A percentile compares a stretch with the other conserved stretches of the same genome.
Evolutionary conservation across 2,113 vertebrate species (phyloP).

Genomic region (Cottus gobio): DNA sequence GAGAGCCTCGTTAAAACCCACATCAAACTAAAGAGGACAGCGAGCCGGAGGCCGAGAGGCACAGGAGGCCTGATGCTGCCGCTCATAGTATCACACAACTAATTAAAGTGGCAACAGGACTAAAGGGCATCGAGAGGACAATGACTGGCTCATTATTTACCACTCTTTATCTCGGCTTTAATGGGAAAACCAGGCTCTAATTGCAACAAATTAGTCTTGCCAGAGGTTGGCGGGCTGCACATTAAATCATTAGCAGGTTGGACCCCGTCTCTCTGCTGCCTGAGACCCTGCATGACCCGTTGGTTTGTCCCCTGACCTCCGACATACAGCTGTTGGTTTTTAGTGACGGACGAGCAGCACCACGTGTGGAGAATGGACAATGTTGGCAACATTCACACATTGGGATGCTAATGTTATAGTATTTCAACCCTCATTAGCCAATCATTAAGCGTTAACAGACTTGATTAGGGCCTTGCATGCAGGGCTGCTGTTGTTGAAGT

Average conservation of each 20-base stretch:
- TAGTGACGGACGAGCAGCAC: not conserved
- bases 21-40: conserved; percentile 31
- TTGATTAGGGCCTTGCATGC: not conserved
- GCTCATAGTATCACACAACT: conserved; percentile 33
- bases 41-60: not conserved
- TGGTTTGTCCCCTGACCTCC: not conserved
- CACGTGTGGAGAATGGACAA: not conserved
- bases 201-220: conserved; percentile 64
- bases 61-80: not conserved
- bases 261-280: not conserved
- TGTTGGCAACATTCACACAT: not conserved
- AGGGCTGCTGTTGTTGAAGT: not conserved
- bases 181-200: conserved; percentile 62
- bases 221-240: conserved; percentile 39
- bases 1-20: conserved; percentile 29
- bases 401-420: not conserved
- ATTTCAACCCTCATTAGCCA: not conserved
- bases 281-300: not conserved
- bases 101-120: conserved; percentile 52
- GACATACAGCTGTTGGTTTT: not conserved
- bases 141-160: conserved; percentile 67
- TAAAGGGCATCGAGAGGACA: conserved; percentile 31
- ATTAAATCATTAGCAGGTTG: conserved; percentile 52
- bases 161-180: conserved; percentile 57
- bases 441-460: not conserved